These are phyloP conservation scores for Bradynema listronoti DNA, from an alignment of 1,140 invertebrate species.

Conservation along the genomic window DNA sequence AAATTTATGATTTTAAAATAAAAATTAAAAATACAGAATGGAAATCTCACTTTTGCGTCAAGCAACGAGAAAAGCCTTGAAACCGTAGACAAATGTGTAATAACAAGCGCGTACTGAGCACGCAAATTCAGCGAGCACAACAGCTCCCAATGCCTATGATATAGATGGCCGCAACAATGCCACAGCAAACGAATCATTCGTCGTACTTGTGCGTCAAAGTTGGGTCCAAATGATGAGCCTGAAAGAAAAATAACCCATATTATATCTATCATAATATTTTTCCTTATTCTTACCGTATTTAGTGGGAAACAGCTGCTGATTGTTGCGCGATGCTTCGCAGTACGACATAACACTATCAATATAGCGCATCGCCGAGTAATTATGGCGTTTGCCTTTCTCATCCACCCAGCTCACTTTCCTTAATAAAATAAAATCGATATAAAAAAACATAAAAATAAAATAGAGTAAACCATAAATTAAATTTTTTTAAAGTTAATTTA, in stretches of 20 bases:
- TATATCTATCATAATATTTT: neutral
- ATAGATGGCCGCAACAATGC: constrained; percentile 54
- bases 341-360: constrained; percentile 57
- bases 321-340: constrained; percentile 47
- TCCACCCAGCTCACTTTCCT: constrained; percentile 52
- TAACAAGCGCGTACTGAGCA: constrained; percentile 48
- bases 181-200: constrained; percentile 43
- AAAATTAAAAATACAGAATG: neutral
- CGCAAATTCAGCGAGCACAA: constrained; percentile 43
- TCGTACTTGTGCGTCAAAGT: constrained; percentile 44
- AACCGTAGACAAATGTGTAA: constrained; percentile 44
- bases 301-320: constrained; percentile 52
- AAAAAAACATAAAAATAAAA: too few relatives aligned
- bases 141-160: constrained; percentile 54
- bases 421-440: too few relatives aligned
- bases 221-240: constrained; percentile 40
- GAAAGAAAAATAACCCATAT: constrained; percentile 24
- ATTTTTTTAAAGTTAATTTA: too few relatives aligned
- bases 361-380: constrained; percentile 51
- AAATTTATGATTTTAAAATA: neutral
- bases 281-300: constrained; percentile 50
- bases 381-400: constrained; percentile 47
- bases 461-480: too few relatives aligned
- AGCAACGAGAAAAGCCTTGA: constrained; percentile 27
- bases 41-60: constrained; percentile 31